Percentiles rank a stretch among this genome's conserved stretches.
Evolutionary conservation across 2,888 invertebrate species (phyloP).

Genomic region (Portevinia maculata): DNA sequence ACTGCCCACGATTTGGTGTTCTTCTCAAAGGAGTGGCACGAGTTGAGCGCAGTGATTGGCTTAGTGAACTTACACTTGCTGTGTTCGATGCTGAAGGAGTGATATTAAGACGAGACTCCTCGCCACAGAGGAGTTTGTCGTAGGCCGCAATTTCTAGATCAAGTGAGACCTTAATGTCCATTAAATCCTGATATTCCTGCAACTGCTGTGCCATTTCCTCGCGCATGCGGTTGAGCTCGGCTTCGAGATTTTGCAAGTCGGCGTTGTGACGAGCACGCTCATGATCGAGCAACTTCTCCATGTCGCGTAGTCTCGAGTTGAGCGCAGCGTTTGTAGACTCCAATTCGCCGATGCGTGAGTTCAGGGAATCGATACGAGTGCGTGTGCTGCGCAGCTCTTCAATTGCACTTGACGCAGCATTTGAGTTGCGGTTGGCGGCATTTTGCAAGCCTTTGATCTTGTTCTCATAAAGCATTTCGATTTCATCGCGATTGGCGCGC

Average conservation of each 20-base stretch:
- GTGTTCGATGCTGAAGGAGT: slow-evolving; percentile 78
- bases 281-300: slow-evolving; percentile 91
- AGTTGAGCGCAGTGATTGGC: slow-evolving; percentile 80
- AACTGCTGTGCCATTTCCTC: slow-evolving; percentile 94
- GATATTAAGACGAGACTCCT: slow-evolving; percentile 85
- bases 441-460: slow-evolving; percentile 90
- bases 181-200: slow-evolving; percentile 97
- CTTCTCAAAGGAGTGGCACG: slow-evolving; percentile 81
- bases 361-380: slow-evolving; percentile 90
- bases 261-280: slow-evolving; percentile 92
- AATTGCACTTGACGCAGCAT: slow-evolving; percentile 88
- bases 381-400: slow-evolving; percentile 92
- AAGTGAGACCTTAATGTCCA: slow-evolving; percentile 96
- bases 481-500: slow-evolving; percentile 94
- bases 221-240: slow-evolving; percentile 89
- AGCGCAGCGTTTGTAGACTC: slow-evolving; percentile 87
- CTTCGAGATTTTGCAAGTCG: slow-evolving; percentile 89
- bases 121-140: slow-evolving; percentile 92
- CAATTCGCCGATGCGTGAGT: slow-evolving; percentile 88
- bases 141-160: slow-evolving; percentile 96
- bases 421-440: slow-evolving; percentile 88
- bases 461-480: slow-evolving; percentile 86
- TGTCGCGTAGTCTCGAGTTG: slow-evolving; percentile 88
- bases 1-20: slow-evolving; percentile 78
- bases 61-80: slow-evolving; percentile 79